phyloP scores from a whole-genome alignment of 2,113 vertebrate genomes.

The Bujurquina vittata region DNA sequence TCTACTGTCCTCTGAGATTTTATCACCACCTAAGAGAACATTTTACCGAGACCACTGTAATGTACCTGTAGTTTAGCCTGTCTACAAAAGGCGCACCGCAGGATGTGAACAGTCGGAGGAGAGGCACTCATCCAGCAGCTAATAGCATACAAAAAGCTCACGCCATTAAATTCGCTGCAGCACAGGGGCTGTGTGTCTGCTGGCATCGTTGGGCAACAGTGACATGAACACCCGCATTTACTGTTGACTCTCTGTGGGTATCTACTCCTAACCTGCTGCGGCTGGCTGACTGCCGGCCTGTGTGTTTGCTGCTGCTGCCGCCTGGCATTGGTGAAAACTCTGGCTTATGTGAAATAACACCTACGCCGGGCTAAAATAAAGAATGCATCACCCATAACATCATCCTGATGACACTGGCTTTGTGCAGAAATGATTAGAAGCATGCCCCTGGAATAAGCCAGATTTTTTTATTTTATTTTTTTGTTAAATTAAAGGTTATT shows the following conservation, averaged over 20 bases:
- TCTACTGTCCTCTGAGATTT: not conserved
- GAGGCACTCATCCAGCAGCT: slow-evolving; percentile 45
- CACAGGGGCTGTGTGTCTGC: slow-evolving; percentile 27
- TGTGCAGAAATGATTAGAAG: not conserved
- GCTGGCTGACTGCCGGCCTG: slow-evolving; percentile 42
- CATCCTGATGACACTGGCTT: not conserved
- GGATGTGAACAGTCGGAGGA: slow-evolving; percentile 31
- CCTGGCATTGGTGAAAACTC: not conserved
- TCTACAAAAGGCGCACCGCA: not conserved
- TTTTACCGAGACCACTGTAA: not conserved
- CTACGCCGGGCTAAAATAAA: not conserved
- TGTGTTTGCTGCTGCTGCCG: not conserved
- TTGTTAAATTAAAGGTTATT: not conserved
- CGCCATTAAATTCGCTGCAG: slow-evolving; percentile 40
- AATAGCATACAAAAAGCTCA: slow-evolving; percentile 41
- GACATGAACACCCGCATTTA: slow-evolving; percentile 48
- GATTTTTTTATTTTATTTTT: not conserved
- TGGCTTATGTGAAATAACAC: not conserved
- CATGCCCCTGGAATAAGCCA: not conserved
- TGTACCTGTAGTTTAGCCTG: not conserved
- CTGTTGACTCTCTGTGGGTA: slow-evolving; percentile 50
- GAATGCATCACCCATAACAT: not conserved
- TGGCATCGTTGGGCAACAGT: slow-evolving; percentile 36
- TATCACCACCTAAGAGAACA: not conserved
- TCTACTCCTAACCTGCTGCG: slow-evolving; percentile 37